Evolutionary conservation across 2,888 invertebrate genomes (phyloP).

Genomic region (Macaria liturata): DNA sequence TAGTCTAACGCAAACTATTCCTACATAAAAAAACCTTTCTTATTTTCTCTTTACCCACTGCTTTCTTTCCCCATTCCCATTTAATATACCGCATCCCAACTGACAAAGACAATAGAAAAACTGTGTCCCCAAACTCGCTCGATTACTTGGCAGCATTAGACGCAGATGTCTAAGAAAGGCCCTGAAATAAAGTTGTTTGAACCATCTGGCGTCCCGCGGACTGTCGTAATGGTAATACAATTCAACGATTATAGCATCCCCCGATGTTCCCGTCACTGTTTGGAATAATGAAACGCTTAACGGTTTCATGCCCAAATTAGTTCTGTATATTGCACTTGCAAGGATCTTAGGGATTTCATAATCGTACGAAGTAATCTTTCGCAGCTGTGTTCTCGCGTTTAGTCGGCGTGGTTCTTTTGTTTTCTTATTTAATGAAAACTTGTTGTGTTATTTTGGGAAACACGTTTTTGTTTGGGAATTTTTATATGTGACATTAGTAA

Average conservation of each 20-base stretch:
- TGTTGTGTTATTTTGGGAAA: too few relatives aligned
- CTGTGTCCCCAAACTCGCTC: constrained; percentile 22
- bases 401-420: too few relatives aligned
- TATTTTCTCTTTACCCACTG: too few relatives aligned
- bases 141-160: constrained; percentile 40
- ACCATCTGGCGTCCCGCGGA: constrained; percentile 74
- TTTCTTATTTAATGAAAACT: too few relatives aligned
- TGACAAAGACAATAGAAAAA: constrained; percentile 12
- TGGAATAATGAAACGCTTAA: constrained; percentile 76
- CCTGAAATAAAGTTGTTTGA: constrained; percentile 75
- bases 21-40: neutral
- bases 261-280: constrained; percentile 61
- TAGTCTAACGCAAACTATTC: neutral
- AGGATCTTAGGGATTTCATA: constrained; percentile 20
- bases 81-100: too few relatives aligned
- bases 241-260: constrained; percentile 75
- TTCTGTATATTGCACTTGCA: constrained; percentile 52
- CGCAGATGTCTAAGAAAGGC: constrained; percentile 48
- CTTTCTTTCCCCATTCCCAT: too few relatives aligned
- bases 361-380: constrained; percentile 7
- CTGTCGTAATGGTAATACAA: constrained; percentile 80
- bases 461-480: too few relatives aligned
- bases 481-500: too few relatives aligned
- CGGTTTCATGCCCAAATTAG: constrained; percentile 69
- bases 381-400: constrained; percentile 4